Conservation (phyloP, 1,140 invertebrate genomes). For the Hyles vespertilio region DNA sequence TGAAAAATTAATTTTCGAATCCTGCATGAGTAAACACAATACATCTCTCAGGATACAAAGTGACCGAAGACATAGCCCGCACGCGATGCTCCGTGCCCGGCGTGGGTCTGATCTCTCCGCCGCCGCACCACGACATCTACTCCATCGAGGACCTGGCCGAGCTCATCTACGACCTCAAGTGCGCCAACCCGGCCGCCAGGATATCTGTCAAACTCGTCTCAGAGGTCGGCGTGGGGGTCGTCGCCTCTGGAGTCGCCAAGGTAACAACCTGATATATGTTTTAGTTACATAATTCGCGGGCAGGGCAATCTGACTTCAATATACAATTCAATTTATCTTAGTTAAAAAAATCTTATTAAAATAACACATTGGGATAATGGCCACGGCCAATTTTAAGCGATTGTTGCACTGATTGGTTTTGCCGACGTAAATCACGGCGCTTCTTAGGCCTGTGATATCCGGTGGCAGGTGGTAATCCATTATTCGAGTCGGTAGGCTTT, state of each 20-base stretch:
- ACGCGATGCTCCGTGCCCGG: constrained; percentile 97
- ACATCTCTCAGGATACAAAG: constrained; percentile 77
- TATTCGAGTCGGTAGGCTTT: no score
- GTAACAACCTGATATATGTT: constrained; percentile 67
- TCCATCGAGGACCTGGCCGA: constrained; percentile 99
- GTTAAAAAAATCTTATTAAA: no score
- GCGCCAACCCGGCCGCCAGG: constrained; percentile 95
- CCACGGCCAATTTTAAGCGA: no score
- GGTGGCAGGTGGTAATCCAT: no score
- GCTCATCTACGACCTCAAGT: constrained; percentile 98
- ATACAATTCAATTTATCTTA: no score
- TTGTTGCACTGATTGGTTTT: no score
- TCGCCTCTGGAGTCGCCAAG: constrained; percentile 98
- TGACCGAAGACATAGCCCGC: constrained; percentile 95
- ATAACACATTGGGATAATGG: no score
- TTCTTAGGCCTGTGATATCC: no score
- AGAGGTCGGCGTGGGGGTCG: constrained; percentile 98
- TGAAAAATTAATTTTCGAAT: no score
- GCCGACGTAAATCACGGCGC: no score
- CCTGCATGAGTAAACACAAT: background rate
- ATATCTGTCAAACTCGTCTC: constrained; percentile 99
- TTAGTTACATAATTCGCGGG: no score
- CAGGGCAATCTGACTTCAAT: no score
- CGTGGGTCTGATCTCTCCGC: constrained; percentile 98
- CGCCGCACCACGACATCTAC: constrained; percentile 99